phyloP scores from a whole-genome alignment of 2,797 vertebrate genomes.

The Holocentrus rufus region DNA sequence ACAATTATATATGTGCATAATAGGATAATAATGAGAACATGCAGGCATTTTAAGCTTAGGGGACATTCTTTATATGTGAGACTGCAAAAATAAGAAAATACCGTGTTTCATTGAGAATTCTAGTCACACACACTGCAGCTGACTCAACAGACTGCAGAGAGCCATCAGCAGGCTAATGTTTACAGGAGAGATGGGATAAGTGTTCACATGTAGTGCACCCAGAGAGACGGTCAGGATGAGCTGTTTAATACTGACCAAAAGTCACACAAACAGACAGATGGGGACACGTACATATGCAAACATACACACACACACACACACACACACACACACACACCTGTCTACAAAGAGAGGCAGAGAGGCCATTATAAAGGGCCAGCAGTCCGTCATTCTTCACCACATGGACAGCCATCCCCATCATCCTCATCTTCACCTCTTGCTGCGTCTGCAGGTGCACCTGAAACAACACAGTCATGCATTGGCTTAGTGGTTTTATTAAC shows the following conservation, averaged over 20 bases:
- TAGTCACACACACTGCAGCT: background rate
- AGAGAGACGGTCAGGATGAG: background rate
- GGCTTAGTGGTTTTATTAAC: too few species aligned
- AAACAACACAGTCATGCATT: background rate
- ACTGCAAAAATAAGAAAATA: background rate
- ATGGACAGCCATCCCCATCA: conserved; percentile 91
- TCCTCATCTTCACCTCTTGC: conserved; percentile 94
- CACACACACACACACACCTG: conserved; percentile 82
- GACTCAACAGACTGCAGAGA: background rate
- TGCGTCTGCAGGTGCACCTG: conserved; percentile 98
- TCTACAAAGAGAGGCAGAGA: conserved; percentile 93
- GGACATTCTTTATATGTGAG: background rate
- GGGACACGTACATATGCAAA: background rate
- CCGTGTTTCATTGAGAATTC: background rate
- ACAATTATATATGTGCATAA: background rate
- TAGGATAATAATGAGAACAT: background rate
- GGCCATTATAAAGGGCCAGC: conserved; percentile 93
- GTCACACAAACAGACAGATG: too few species aligned
- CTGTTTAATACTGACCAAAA: background rate
- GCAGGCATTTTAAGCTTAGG: background rate
- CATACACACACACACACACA: background rate
- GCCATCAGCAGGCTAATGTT: background rate
- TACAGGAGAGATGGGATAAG: background rate
- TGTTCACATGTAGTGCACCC: background rate
- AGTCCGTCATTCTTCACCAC: conserved; percentile 90